Percentiles rank a stretch among this genome's conserved stretches.
phyloP scores from a whole-genome alignment of 1,140 invertebrate species.

The Hyles euphorbiae region DNA sequence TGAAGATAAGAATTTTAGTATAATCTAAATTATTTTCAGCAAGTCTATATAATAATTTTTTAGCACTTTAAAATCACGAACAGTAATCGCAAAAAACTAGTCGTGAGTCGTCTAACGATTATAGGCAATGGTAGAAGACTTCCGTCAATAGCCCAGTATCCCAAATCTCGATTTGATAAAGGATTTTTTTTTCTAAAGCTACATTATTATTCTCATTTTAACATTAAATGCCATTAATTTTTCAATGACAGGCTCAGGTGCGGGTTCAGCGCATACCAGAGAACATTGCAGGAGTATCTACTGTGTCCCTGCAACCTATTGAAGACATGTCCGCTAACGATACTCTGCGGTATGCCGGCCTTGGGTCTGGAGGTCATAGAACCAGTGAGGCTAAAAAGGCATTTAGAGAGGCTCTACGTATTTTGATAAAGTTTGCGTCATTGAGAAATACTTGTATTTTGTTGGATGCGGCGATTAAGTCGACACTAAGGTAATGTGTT shows the following conservation, averaged over 20 bases:
- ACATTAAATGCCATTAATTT: background rate
- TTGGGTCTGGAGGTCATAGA: conserved; percentile 61
- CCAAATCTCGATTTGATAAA: too few species aligned
- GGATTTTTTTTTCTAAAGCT: too few species aligned
- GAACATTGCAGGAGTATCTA: conserved; percentile 62
- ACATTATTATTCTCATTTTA: too few species aligned
- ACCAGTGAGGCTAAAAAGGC: conserved; percentile 58
- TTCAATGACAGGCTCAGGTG: conserved; percentile 49
- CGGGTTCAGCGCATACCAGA: conserved; percentile 52
- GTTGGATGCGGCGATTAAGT: conserved; percentile 49
- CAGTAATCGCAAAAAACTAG: too few species aligned
- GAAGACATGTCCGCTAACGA: conserved; percentile 44
- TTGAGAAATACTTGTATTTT: conserved; percentile 56
- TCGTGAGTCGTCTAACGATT: too few species aligned
- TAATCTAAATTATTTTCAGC: too few species aligned
- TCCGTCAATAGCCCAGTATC: too few species aligned
- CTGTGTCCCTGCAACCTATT: conserved; percentile 44
- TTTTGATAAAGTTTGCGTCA: conserved; percentile 61
- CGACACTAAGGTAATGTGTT: conserved; percentile 48
- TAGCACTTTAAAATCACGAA: too few species aligned
- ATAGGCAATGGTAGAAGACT: too few species aligned
- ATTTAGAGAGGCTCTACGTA: conserved; percentile 51
- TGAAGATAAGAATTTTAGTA: too few species aligned
- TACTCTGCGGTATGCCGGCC: conserved; percentile 47
- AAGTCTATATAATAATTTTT: too few species aligned